Evolutionary conservation across 2,113 vertebrate species (phyloP), one percentile per base, ranked within the genome.

Genomic region (Prinia subflava): DNA sequence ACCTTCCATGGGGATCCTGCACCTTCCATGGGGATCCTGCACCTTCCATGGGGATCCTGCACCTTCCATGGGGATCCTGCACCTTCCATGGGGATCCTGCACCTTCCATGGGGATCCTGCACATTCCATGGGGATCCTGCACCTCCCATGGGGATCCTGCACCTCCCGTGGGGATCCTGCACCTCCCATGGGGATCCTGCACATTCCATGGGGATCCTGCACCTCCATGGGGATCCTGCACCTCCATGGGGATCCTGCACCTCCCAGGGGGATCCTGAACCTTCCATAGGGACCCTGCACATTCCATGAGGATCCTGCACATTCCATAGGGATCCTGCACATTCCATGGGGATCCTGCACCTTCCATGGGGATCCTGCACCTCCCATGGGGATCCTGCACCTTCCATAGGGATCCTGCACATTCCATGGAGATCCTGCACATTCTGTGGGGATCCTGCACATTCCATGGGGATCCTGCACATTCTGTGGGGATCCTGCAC

Each of bases 291-390:
- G 24, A 31, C 10, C 62, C 20, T 15, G 30, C 9, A 16, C 8
- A 46, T 46, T 3, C 46, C 68, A 80, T 0, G 13, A 69, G 3
- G 24, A 31, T 11, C 62, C 20, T 15, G 30, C 9, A 16, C 8
- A n/a, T 46, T 46, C 3, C 46, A 39, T 0, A 11, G 73, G 3
- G 24, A 31, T 11, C n/a, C n/a, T n/a, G 41, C 44, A 6, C 0
- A 19, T 46, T 17, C 42, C 42, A 39, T 0, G 13, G 73, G 3
- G 24, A 31, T 11, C 62, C 20, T 15, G 30, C 9, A 16, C 8
- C 46, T 46, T 3, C 46, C 68, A 80, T 0, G 13, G 73, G 3
- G 24, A 31, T 11, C 62, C 20, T 15, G 30, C 9, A 16, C 8
- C 46, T 46, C 3, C 46, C 68, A 80, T 0, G 13, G 73, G 3